Percentiles rank a stretch among this genome's conserved stretches.
phyloP scores from a whole-genome alignment of 1,140 invertebrate genomes.

The Orius insidiosus region DNA sequence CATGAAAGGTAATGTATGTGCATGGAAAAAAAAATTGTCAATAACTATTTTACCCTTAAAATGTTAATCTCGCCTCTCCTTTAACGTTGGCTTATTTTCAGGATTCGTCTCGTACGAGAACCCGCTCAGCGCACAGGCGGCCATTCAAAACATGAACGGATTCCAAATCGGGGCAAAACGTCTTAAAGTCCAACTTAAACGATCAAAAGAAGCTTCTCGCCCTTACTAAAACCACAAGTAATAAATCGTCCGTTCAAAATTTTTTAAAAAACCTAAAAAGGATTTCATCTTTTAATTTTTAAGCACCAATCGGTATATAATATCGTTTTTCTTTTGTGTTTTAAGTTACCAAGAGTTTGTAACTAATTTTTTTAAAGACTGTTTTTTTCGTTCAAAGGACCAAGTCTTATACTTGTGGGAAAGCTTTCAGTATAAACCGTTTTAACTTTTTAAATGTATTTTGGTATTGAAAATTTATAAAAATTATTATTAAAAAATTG shows the following conservation, averaged over 20 bases:
- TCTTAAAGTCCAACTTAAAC: conserved; percentile 93
- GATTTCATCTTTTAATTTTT: not conserved
- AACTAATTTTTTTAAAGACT: conserved; percentile 10
- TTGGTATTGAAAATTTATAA: conserved; percentile 6
- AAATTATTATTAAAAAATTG: not conserved
- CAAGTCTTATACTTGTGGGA: conserved; percentile 7
- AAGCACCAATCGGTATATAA: conserved; percentile 1
- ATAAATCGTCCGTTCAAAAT: not conserved
- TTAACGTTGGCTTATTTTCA: conserved; percentile 23
- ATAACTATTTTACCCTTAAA: not conserved
- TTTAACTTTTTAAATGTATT: conserved; percentile 7
- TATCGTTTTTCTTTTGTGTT: not conserved
- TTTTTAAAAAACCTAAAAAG: not conserved
- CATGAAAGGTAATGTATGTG: no score
- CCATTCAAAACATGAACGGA: conserved; percentile 93
- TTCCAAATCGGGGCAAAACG: conserved; percentile 95
- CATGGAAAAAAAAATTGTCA: no score
- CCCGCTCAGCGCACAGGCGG: conserved; percentile 76
- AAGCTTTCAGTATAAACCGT: conserved; percentile 7
- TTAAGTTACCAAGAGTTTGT: conserved; percentile 7
- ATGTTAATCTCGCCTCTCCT: no score
- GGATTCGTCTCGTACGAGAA: conserved; percentile 95
- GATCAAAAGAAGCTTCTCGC: conserved; percentile 77
- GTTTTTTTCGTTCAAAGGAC: conserved; percentile 10
- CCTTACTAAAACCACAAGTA: conserved; percentile 42